Conservation (phyloP, 2,888 invertebrate species). For the Mythimna vitellina region DNA sequence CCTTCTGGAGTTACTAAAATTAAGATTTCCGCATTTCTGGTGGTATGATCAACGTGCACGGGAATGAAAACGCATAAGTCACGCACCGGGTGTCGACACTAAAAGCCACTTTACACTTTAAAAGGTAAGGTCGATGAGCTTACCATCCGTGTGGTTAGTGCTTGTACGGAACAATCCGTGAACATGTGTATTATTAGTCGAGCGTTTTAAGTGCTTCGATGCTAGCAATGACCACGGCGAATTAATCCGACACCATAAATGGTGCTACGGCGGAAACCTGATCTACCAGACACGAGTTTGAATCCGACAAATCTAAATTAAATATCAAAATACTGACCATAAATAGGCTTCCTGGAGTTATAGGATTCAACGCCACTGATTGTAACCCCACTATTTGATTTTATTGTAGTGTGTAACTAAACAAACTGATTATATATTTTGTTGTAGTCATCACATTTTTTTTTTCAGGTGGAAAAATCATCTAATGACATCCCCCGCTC, state of each 20-base stretch:
- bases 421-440: conserved; percentile 27
- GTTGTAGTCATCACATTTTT: conserved; percentile 26
- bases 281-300: conserved; percentile 82
- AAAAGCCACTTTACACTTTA: conserved; percentile 23
- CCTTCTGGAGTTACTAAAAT: conserved; percentile 16
- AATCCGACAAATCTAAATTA: conserved; percentile 82
- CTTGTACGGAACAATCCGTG: conserved; percentile 64
- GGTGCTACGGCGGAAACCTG: conserved; percentile 84
- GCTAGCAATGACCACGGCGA: conserved; percentile 79
- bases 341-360: conserved; percentile 87
- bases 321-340: conserved; percentile 87
- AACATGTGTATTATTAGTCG: conserved; percentile 65
- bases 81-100: conserved; percentile 24
- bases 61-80: conserved; percentile 26
- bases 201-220: conserved; percentile 59
- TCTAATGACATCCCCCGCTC: no score
- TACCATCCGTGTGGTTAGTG: conserved; percentile 56
- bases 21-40: conserved; percentile 15
- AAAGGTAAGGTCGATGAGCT: conserved; percentile 53
- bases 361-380: conserved; percentile 71
- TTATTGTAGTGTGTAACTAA: conserved; percentile 51
- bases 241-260: conserved; percentile 87
- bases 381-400: conserved; percentile 65
- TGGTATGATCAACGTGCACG: conserved; percentile 3
- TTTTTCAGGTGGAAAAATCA: no score